Conservation (phyloP, 2,888 invertebrate genomes). For the Marasmarcha lunaedactyla region DNA sequence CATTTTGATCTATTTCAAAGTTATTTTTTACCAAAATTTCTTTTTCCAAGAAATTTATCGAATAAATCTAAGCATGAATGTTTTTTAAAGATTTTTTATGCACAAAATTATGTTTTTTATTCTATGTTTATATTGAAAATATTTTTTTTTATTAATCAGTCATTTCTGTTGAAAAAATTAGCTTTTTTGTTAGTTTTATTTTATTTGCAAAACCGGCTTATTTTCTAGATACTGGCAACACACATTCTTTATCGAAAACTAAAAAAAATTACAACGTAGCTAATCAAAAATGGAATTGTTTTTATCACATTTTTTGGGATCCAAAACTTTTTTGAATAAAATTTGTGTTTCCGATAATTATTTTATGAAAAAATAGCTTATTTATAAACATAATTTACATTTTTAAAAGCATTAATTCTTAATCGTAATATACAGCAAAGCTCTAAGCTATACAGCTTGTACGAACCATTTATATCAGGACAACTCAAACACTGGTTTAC, state of each 20-base stretch:
- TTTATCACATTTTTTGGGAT: constrained; percentile 45
- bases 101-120: too few relatives aligned
- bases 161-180: constrained; percentile 23
- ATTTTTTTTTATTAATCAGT: constrained; percentile 24
- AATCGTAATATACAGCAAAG: too few relatives aligned
- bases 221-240: constrained; percentile 8
- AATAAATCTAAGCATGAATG: not conserved
- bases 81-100: too few relatives aligned
- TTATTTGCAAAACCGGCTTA: not conserved
- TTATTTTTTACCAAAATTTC: constrained; percentile 17
- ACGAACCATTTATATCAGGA: too few relatives aligned
- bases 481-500: too few relatives aligned
- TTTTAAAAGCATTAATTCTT: too few relatives aligned
- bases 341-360: constrained; percentile 2
- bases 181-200: constrained; percentile 5
- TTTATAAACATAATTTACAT: not conserved
- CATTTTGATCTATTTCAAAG: too few relatives aligned
- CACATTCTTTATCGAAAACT: constrained; percentile 13
- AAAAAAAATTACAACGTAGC: constrained; percentile 31
- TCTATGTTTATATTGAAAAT: constrained; percentile 1
- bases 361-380: not conserved
- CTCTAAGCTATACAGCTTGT: too few relatives aligned
- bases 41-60: not conserved
- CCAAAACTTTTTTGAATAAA: constrained; percentile 9
- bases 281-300: constrained; percentile 57